Percentiles rank a stretch among this genome's conserved stretches.
Evolutionary conservation across 2,797 vertebrate species (phyloP).

Genomic region (Poecilia wingei): DNA sequence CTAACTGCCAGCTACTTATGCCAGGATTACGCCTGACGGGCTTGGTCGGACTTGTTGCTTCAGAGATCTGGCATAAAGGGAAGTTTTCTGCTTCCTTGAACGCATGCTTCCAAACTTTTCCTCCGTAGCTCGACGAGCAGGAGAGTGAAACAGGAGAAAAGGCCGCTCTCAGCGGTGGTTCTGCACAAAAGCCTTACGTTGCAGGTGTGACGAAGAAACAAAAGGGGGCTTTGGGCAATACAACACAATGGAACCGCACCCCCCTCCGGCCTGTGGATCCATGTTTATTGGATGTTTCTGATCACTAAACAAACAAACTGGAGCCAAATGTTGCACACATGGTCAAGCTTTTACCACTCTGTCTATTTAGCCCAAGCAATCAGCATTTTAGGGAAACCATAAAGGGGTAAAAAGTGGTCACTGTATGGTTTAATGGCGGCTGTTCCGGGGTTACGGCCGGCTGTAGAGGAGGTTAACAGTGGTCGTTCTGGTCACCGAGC

Average conservation of each 20-base stretch:
- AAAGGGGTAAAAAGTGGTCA: conserved; percentile 41
- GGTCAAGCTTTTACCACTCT: conserved; percentile 45
- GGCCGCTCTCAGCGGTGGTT: conserved; percentile 69
- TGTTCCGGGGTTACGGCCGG: conserved; percentile 64
- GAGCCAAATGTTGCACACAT: conserved; percentile 32
- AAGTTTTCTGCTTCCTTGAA: conserved; percentile 55
- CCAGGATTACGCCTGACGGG: conserved; percentile 49
- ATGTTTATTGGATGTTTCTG: conserved; percentile 79
- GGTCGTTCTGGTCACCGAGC: conserved; percentile 69
- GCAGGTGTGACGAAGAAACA: conserved; percentile 81
- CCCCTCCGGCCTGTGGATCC: conserved; percentile 65
- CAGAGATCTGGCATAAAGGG: conserved; percentile 57
- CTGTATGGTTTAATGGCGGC: conserved; percentile 53
- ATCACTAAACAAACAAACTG: conserved; percentile 48
- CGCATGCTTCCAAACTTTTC: conserved; percentile 45
- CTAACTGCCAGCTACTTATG: conserved; percentile 50
- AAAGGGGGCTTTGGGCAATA: conserved; percentile 70
- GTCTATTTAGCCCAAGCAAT: conserved; percentile 16
- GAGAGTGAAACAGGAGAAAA: conserved; percentile 74
- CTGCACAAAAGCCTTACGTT: conserved; percentile 67
- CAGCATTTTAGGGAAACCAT: conserved; percentile 36
- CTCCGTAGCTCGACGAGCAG: conserved; percentile 61
- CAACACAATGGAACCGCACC: conserved; percentile 80
- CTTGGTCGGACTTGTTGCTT: conserved; percentile 73
- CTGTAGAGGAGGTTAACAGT: conserved; percentile 68